phyloP scores from a whole-genome alignment of 2,113 vertebrate species.

The Corapipo altera region DNA sequence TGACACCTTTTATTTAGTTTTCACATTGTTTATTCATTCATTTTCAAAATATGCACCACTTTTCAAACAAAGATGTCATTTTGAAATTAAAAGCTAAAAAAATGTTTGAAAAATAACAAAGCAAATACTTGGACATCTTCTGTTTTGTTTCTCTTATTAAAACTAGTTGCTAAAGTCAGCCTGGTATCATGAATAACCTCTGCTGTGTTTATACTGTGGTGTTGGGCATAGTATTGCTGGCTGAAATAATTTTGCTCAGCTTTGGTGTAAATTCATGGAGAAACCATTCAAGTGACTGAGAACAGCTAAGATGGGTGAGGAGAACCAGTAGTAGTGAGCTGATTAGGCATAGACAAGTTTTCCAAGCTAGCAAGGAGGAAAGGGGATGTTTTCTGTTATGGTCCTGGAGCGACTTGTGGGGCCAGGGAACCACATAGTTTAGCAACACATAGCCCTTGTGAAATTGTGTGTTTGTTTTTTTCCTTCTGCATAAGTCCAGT shows the following conservation, averaged over 20 bases:
- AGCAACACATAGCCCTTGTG: not conserved
- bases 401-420: not conserved
- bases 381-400: not conserved
- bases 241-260: not conserved
- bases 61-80: constrained; percentile 4
- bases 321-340: not conserved
- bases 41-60: not conserved
- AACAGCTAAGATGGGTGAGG: not conserved
- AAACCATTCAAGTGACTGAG: not conserved
- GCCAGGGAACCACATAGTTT: not conserved
- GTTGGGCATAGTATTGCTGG: not conserved
- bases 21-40: not conserved
- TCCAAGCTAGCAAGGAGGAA: not conserved
- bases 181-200: not conserved
- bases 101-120: not conserved
- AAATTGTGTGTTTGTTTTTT: not conserved
- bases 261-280: not conserved
- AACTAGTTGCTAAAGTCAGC: not conserved
- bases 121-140: constrained; percentile 11
- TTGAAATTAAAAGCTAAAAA: not conserved
- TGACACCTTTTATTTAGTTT: constrained; percentile 10
- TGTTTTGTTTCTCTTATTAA: not conserved
- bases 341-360: not conserved
- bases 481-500: not conserved
- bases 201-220: not conserved